These are phyloP conservation scores for Caenorhabditis angaria DNA, from an alignment of 2,888 invertebrate genomes.

Conservation along the genomic window DNA sequence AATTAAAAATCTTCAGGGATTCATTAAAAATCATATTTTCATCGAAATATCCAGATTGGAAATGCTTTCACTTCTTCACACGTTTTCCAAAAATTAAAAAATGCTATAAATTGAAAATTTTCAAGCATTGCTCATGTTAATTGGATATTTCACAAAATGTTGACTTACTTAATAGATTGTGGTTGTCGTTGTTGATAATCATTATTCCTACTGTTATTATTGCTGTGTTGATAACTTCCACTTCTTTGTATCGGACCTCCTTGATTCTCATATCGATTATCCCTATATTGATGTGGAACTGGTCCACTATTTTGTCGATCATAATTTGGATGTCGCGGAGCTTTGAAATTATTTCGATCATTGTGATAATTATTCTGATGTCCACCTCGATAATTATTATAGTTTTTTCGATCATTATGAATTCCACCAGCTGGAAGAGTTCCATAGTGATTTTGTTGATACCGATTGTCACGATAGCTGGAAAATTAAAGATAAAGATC, in stretches of 20 bases:
- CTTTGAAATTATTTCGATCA: constrained; percentile 22
- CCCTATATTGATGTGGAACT: constrained; percentile 8
- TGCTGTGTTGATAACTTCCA: constrained; percentile 39
- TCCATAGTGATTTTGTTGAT: constrained; percentile 21
- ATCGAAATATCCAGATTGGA: neutral
- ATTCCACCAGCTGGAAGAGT: constrained; percentile 40
- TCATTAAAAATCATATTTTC: neutral
- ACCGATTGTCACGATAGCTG: constrained; percentile 1
- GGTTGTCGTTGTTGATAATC: constrained; percentile 3
- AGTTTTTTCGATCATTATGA: constrained; percentile 15
- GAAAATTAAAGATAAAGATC: too few species aligned
- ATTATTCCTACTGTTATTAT: too few species aligned
- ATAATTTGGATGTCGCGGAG: constrained; percentile 15
- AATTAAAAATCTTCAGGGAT: neutral
- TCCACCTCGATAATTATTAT: constrained; percentile 19
- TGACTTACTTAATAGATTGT: neutral
- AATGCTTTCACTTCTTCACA: neutral
- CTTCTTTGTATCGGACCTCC: constrained; percentile 31
- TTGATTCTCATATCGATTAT: constrained; percentile 8
- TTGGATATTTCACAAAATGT: neutral
- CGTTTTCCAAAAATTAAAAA: neutral
- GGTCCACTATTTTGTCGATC: constrained; percentile 31
- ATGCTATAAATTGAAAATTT: neutral
- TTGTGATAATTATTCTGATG: neutral
- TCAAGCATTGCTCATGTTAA: too few species aligned